Evolutionary conservation across 1,140 invertebrate species (phyloP), one percentile per base, ranked within the genome.

Genomic region (Sipha flava): DNA sequence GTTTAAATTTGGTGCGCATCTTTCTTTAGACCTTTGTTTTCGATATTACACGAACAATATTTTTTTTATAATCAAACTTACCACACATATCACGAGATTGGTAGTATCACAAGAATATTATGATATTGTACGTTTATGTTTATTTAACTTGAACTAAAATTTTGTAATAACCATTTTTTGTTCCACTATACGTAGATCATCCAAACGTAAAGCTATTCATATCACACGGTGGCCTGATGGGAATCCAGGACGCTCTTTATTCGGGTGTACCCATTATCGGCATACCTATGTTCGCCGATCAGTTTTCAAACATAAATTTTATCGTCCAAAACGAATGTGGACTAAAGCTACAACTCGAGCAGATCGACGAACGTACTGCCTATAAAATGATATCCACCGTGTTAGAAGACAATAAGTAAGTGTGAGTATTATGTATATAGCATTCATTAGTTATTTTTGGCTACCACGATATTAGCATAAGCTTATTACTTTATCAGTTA

Each of bases 141-240:
- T n/a, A n/a, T n/a, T n/a, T n/a, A n/a, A n/a, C n/a, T n/a, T n/a
- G n/a, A n/a, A n/a, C n/a, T n/a, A n/a, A n/a, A n/a, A n/a, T n/a
- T n/a, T n/a, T n/a, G n/a, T n/a, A n/a, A n/a, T n/a, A n/a, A n/a
- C n/a, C n/a, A 52, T 52, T 52, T 52, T 21, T 45, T 31, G 1
- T 31, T 59, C 16, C 10, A 40, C 37, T 77, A 9, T 16, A 0
- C 2, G 45, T 75, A 86, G 86, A 84, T 77, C 86, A 87, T 81
- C 70, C 81, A 12, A 87, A 87, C 40, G 84, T 86, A 18, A 80
- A 81, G 72, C 72, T 85, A 3, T 88, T 88, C 80, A 84, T 88
- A 21, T 84, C 85, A 14, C 87, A 88, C 80, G 86, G 87, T 66
- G 87, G 87, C 1, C 82, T 86, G 37, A 83, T 87, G 34, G 86